Evolutionary conservation across 2,888 invertebrate genomes (phyloP).

Genomic region (Tipula lateralis): DNA sequence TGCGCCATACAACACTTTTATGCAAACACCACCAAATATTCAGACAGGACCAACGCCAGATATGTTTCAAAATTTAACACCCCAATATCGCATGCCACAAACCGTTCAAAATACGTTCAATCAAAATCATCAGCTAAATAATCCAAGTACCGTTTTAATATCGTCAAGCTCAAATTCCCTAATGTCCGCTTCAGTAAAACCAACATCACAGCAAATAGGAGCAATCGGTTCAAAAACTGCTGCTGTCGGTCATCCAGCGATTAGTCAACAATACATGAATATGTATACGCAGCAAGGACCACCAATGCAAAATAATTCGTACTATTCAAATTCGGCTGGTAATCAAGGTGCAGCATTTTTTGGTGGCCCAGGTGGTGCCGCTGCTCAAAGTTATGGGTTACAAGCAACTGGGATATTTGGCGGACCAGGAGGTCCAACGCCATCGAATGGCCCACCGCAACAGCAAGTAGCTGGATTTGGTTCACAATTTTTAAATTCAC

Average conservation of each 20-base stretch:
- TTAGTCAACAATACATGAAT: conserved; percentile 49
- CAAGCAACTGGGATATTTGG: conserved; percentile 47
- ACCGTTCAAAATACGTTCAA: conserved; percentile 60
- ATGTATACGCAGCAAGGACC: conserved; percentile 46
- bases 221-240: conserved; percentile 62
- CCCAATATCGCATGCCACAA: conserved; percentile 59
- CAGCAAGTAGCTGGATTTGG: conserved; percentile 49
- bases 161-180: conserved; percentile 81
- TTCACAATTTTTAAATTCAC: conserved; percentile 58
- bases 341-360: conserved; percentile 47
- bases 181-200: conserved; percentile 84
- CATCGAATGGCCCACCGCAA: conserved; percentile 41
- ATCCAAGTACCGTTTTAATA: conserved; percentile 82
- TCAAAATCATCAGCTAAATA: conserved; percentile 72
- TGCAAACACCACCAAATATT: conserved; percentile 56
- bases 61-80: conserved; percentile 60
- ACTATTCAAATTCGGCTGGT: conserved; percentile 48
- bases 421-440: conserved; percentile 43
- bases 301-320: conserved; percentile 48
- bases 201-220: conserved; percentile 74
- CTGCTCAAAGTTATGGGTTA: conserved; percentile 45
- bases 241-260: conserved; percentile 38
- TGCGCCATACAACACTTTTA: conserved; percentile 70
- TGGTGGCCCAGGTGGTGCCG: conserved; percentile 45
- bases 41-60: conserved; percentile 64